Base-by-base conservation (phyloP, 2,888 invertebrate genomes). In the Hirtodrosophila trivittata region DNA sequence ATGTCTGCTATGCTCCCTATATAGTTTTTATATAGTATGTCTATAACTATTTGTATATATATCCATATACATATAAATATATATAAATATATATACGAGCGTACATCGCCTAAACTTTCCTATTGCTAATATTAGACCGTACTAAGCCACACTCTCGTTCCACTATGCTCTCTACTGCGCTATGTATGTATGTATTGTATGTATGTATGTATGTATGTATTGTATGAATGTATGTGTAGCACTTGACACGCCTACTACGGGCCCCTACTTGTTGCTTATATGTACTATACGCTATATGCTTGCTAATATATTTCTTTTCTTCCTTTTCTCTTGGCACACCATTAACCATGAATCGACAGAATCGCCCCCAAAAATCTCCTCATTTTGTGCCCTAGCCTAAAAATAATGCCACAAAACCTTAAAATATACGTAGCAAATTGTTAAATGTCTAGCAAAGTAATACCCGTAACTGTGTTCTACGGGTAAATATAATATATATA, bases 1-100 rank as follows among this genome's bases (percentile, higher is more conserved):
- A 77, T 77, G 78, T 76, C 47, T 76, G 70, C 77, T 78, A 82
- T 78, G 82, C 80, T 78, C 77, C 77, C 82, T 75, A 78, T 75
- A 66, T 69, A 56, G 38, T 51, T 57, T 52, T 32, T 71, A 43
- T 66, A 55, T 47, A 2, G 14, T 35, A 2, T 32, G 12, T 32
- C 4, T 33, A 26, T 47, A 28, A 39, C 25, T 58, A 32, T 52
- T 28, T 35, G 16, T 32, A n/a, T 47, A 13, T 46, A 26, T 50
- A 45, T 9, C n/a, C 5, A 28, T 8, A 28, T 32, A 10, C 5
- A n/a, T n/a, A 9, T 32, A 32, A 3, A 5, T 32, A 32, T 32
- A 32, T 9, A 32, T 32, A 32, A n/a, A 32, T 35, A 12, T 35
- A 35, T 35, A 35, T 35, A 30, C 30, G 30, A 1, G 30, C 9